Evolutionary conservation across 2,888 invertebrate genomes (phyloP).

Genomic region (Ptychoptera albimana): DNA sequence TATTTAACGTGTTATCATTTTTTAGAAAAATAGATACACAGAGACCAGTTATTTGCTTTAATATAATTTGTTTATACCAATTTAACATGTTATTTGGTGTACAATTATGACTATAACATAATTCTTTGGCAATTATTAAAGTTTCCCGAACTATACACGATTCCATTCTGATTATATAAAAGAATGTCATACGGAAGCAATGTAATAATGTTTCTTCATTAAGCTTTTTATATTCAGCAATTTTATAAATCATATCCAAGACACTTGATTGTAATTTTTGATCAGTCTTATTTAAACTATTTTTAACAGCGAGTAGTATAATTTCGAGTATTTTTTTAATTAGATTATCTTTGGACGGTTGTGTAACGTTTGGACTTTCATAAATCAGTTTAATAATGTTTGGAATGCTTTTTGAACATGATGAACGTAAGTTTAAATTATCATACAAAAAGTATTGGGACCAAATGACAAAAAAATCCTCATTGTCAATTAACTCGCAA

Average conservation of each 20-base stretch:
- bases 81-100: conserved; percentile 24
- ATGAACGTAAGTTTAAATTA: conserved; percentile 3
- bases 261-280: conserved; percentile 10
- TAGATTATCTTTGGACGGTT: not conserved
- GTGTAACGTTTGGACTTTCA: not conserved
- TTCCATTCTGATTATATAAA: conserved; percentile 21
- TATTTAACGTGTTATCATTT: conserved; percentile 20
- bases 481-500: conserved; percentile 4
- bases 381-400: not conserved
- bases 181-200: conserved; percentile 25
- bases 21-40: conserved; percentile 19
- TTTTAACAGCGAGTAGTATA: conserved; percentile 7
- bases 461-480: conserved; percentile 5
- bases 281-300: conserved; percentile 7
- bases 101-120: conserved; percentile 21
- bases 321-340: conserved; percentile 8
- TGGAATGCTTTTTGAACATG: conserved; percentile 5
- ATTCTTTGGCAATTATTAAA: conserved; percentile 20
- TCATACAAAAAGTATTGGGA: conserved; percentile 5
- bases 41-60: conserved; percentile 20
- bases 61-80: conserved; percentile 27
- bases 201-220: conserved; percentile 19
- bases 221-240: conserved; percentile 12
- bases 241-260: conserved; percentile 11
- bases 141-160: conserved; percentile 24